Percentiles rank a stretch among this genome's conserved stretches.
Conservation (phyloP, 2,113 vertebrate genomes). For the Sprattus sprattus region DNA sequence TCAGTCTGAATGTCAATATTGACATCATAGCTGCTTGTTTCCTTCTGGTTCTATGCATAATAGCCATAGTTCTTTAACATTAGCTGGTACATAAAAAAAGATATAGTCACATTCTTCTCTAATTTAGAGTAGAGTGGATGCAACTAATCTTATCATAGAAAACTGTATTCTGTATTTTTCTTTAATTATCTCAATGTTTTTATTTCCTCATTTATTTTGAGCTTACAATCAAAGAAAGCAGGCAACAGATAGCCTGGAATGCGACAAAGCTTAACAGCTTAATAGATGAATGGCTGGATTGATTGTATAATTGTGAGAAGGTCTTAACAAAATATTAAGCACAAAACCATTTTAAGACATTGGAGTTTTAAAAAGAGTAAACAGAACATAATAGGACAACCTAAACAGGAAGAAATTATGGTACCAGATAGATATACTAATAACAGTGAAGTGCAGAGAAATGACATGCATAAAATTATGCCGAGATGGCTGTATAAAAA, state of each 20-base stretch:
- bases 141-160: neutral
- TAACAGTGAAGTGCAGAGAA: neutral
- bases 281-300: neutral
- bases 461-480: neutral
- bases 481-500: neutral
- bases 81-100: neutral
- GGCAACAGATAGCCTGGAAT: neutral
- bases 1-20: neutral
- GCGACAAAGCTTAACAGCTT: neutral
- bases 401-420: neutral
- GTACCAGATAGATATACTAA: neutral
- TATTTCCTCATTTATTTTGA: neutral
- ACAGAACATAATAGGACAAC: neutral
- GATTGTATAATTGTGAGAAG: slow-evolving; percentile 4
- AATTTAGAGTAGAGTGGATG: neutral
- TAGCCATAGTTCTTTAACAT: neutral
- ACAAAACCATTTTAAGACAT: neutral
- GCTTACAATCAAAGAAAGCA: neutral
- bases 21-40: neutral
- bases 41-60: neutral
- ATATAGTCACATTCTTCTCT: neutral
- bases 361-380: neutral
- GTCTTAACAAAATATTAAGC: neutral
- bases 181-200: neutral
- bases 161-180: neutral